Evolutionary conservation across 2,888 invertebrate genomes (phyloP), one percentile per base, ranked within the genome.

Genomic region (Tenthredo livida): DNA sequence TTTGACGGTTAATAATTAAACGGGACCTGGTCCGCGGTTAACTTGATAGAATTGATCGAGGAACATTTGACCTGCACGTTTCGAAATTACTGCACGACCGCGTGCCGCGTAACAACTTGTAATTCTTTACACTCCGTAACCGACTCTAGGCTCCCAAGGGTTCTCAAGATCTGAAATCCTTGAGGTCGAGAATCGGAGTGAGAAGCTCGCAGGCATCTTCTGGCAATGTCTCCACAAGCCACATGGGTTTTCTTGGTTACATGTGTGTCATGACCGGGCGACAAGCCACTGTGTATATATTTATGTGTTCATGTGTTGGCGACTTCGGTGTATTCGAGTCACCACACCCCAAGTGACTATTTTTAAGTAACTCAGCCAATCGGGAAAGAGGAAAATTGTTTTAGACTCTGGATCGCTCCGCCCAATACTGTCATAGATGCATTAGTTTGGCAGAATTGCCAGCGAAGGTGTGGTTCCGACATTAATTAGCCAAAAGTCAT

Each of bases 271-370:
- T 58, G 67, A 21, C 54, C 70, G 78, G 80, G 72, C 84, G 84
- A 87, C 86, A 83, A 85, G 84, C 84, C 29, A 85, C 85, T 29
- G 87, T 86, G 86, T 86, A 86, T 86, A 89, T 89, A 88, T 85
- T 90, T 89, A 89, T 90, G 90, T 88, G 87, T 88, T 87, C 50
- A 50, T 54, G 67, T 29, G 47, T n/a, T 50, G 21, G 70, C 65
- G 73, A 29, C 25, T 33, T 37, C 33, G 82, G 17, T 54, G 77
- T 77, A 54, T 77, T 29, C 33, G 54, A 77, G 77, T 77, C 77
- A 77, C 77, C 89, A 90, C 91, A 91, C 91, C 90, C 92, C 88
- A 87, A 87, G 86, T 86, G 89, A 92, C 92, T 92, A 92, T 92
- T 92, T 92, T 92, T 90, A 90, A 88, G 86, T 87, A 85, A 73